Base-by-base conservation (phyloP, 2,797 vertebrate genomes). In the Podargus strigoides region DNA sequence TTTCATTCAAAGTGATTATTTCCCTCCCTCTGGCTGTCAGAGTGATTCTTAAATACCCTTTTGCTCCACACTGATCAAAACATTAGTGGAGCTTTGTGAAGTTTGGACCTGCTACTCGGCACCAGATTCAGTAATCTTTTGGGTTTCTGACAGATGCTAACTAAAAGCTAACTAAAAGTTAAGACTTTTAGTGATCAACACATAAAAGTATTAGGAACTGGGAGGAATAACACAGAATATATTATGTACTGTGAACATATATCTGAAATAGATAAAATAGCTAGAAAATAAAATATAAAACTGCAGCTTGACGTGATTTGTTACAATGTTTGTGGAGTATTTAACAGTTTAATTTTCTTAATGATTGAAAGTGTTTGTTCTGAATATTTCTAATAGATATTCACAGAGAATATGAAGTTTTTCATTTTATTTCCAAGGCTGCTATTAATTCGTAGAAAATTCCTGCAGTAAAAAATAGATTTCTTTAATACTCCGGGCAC, bases 1-100 rank as follows among this genome's bases (percentile, higher is more conserved):
- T 93, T 95, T 96, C 76, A 17, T 97, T 97, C 91, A 95, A 94
- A 95, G 93, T 96, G 95, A 97, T 98, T 97, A 97, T 97, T 98
- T 97, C 77, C 90, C 91, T 97, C 94, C 96, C 95, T 97, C 89
- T 94, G 94, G 96, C 97, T 97, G 91, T 96, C 89, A 72, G 66
- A 93, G 46, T 86, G 64, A 79, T 93, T 97, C 91, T 97, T 97
- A 97, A 97, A 96, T 66, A 96, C 5, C 19, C 77, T 88, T 92
- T 96, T 94, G 24, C 95, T 96, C 79, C 89, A 86, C 83, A 91
- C 66, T 95, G 93, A 97, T 97, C 97, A 97, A 97, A 98, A 97
- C 93, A 93, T 85, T 96, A 94, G 58, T 59, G 42, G 92, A 96
- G 60, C 53, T 86, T 95, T 97, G 91, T 96, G 94, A 97, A 97